Percentiles rank a stretch among this genome's conserved stretches.
Conservation (phyloP, 2,888 invertebrate genomes). For the Taphrorychus bicolor region DNA sequence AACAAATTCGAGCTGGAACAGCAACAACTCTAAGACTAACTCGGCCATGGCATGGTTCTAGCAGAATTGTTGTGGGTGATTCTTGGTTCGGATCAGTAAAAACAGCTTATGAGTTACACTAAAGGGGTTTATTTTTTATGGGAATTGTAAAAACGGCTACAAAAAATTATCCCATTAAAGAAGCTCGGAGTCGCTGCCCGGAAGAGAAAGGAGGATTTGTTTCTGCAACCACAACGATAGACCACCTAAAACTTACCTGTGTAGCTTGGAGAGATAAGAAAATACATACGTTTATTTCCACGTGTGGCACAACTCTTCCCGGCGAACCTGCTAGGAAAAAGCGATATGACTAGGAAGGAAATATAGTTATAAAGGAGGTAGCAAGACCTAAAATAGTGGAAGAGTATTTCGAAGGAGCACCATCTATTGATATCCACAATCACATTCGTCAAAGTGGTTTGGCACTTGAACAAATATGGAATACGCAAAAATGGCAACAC, state of each 20-base stretch:
- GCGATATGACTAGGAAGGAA: constrained; percentile 3
- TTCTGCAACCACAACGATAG: constrained; percentile 8
- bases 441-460: constrained; percentile 38
- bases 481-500: constrained; percentile 22
- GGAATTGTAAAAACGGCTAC: too few relatives aligned
- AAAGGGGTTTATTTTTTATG: too few relatives aligned
- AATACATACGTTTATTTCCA: background rate
- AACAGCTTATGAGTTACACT: background rate
- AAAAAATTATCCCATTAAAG: too few relatives aligned
- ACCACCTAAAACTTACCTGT: constrained; percentile 8
- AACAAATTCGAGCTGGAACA: constrained; percentile 38
- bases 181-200: constrained; percentile 7
- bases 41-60: constrained; percentile 8
- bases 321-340: constrained; percentile 8
- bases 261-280: background rate
- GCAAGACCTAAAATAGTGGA: constrained; percentile 13
- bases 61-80: constrained; percentile 5
- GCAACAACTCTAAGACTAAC: constrained; percentile 42
- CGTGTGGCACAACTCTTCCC: constrained; percentile 10
- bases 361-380: constrained; percentile 9
- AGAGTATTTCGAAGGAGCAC: constrained; percentile 18
- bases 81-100: background rate
- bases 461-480: constrained; percentile 20
- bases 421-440: constrained; percentile 39
- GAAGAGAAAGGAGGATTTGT: constrained; percentile 11